Evolutionary conservation across 1,140 invertebrate species (phyloP).

Genomic region (Rhynchophorus ferrugineus): DNA sequence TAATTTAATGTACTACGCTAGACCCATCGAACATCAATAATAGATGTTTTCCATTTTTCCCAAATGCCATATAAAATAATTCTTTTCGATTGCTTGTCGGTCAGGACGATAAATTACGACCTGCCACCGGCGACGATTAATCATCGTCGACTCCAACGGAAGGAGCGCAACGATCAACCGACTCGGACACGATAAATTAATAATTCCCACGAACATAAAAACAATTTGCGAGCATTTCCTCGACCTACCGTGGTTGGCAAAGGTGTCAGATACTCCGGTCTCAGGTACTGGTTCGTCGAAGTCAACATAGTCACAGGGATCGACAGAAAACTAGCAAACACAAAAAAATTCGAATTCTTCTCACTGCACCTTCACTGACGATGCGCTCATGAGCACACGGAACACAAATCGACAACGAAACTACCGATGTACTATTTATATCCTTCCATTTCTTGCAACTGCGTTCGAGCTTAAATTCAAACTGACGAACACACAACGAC

Average conservation of each 20-base stretch:
- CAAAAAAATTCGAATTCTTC: not conserved
- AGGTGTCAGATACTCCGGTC: constrained; percentile 85
- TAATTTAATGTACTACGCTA: not conserved
- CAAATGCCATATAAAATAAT: constrained; percentile 14
- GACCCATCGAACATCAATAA: constrained; percentile 11
- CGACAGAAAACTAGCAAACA: not conserved
- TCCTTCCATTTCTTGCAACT: too few relatives aligned
- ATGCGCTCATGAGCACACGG: too few relatives aligned
- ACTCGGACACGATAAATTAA: too few relatives aligned
- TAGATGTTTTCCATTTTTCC: constrained; percentile 3
- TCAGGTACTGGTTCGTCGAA: constrained; percentile 74
- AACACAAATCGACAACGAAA: too few relatives aligned
- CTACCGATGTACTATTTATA: too few relatives aligned
- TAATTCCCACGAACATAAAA: too few relatives aligned
- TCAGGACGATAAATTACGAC: constrained; percentile 19
- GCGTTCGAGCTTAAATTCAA: too few relatives aligned
- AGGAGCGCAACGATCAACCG: too few relatives aligned
- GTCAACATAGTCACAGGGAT: constrained; percentile 62
- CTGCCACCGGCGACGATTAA: constrained; percentile 18
- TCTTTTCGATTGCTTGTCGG: constrained; percentile 22
- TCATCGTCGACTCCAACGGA: constrained; percentile 19
- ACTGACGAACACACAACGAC: too few relatives aligned
- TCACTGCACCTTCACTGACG: too few relatives aligned
- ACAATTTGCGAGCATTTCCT: too few relatives aligned
- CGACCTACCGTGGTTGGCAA: constrained; percentile 78